Evolutionary conservation across 1,140 invertebrate genomes (phyloP).

Genomic region (Pseudomyrmex gracilis): DNA sequence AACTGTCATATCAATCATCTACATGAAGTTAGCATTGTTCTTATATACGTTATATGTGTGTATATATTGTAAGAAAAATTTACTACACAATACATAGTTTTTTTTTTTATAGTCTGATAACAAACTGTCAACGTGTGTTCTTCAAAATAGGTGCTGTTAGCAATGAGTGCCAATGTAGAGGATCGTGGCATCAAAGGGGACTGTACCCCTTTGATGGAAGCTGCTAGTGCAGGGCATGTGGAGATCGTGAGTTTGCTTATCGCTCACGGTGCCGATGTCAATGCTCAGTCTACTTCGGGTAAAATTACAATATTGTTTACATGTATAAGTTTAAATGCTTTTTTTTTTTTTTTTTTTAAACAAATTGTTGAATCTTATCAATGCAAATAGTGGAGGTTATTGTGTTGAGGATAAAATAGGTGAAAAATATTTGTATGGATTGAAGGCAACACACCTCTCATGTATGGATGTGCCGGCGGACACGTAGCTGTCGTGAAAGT

Average conservation of each 20-base stretch:
- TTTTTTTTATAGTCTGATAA: neutral
- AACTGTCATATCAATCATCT: slow-evolving; percentile 21
- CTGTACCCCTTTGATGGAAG: slow-evolving; percentile 98
- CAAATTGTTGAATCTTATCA: neutral
- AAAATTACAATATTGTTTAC: slow-evolving; percentile 65
- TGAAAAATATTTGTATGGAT: neutral
- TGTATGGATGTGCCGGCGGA: slow-evolving; percentile 99
- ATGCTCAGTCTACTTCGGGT: slow-evolving; percentile 97
- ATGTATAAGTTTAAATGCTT: neutral
- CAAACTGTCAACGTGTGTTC: slow-evolving; percentile 15
- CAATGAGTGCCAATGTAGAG: slow-evolving; percentile 99
- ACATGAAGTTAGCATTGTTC: slow-evolving; percentile 49
- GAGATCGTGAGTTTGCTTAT: slow-evolving; percentile 97
- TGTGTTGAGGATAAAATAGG: neutral
- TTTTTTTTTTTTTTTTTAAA: neutral
- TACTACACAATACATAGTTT: neutral
- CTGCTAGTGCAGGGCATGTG: slow-evolving; percentile 96
- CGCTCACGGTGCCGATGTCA: slow-evolving; percentile 97
- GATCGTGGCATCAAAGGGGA: slow-evolving; percentile 97
- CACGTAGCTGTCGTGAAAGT: slow-evolving; percentile 96
- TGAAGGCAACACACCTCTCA: slow-evolving; percentile 96
- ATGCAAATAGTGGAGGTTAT: neutral
- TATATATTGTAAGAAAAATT: slow-evolving; percentile 12
- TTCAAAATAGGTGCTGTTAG: slow-evolving; percentile 92
- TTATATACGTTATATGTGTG: neutral